Evolutionary conservation across 2,888 invertebrate genomes (phyloP).

Genomic region (Meteorus cinctellus): DNA sequence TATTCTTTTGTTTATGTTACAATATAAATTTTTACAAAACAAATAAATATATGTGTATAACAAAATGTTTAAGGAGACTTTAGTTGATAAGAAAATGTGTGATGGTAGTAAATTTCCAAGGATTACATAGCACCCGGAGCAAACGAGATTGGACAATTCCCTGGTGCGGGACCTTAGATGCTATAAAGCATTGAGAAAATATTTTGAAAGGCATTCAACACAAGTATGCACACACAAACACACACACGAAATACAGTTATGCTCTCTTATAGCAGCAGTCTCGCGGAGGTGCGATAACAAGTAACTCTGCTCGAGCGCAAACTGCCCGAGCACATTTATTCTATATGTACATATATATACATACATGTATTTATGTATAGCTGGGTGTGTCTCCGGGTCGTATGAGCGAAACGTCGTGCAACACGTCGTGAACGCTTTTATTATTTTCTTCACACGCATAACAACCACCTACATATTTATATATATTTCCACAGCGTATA

Average conservation of each 20-base stretch:
- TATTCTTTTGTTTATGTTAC: too few relatives aligned
- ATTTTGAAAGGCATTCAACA: constrained; percentile 3
- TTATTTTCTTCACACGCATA: constrained; percentile 56
- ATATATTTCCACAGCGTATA: not conserved
- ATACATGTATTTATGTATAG: not conserved
- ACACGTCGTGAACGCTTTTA: constrained; percentile 48
- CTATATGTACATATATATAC: not conserved
- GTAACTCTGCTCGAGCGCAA: constrained; percentile 5
- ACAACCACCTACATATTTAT: not conserved
- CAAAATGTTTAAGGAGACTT: not conserved
- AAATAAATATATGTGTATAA: too few relatives aligned
- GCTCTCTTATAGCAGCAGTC: constrained; percentile 4
- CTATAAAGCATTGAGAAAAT: constrained; percentile 10
- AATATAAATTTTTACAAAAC: too few relatives aligned
- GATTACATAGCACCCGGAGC: constrained; percentile 3
- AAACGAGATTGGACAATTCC: constrained; percentile 10
- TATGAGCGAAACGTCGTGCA: constrained; percentile 19
- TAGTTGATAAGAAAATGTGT: not conserved
- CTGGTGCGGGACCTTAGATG: not conserved
- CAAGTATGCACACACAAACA: not conserved
- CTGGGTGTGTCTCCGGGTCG: constrained; percentile 33
- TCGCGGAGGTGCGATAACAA: constrained; percentile 29
- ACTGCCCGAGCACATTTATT: constrained; percentile 3
- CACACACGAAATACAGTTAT: not conserved
- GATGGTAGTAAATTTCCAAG: constrained; percentile 5